phyloP scores from a whole-genome alignment of 2,797 vertebrate genomes.

The Anguilla megastoma region DNA sequence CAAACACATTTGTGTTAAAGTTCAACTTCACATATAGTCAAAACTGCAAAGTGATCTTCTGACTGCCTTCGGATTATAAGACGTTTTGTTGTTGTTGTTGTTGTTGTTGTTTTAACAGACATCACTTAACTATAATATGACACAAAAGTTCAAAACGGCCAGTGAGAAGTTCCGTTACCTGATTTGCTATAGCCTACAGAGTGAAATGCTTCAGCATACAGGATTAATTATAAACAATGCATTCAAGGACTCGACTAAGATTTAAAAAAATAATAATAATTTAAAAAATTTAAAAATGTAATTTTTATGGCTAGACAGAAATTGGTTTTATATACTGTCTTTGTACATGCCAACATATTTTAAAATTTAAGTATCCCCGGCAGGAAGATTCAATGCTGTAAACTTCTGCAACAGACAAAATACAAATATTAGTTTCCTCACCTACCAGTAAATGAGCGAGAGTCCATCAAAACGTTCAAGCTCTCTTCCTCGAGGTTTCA shows the following conservation, averaged over 20 bases:
- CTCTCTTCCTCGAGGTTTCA: slow-evolving; percentile 69
- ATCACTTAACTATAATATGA: not conserved
- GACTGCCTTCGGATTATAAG: too few relatives aligned
- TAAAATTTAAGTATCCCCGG: not conserved
- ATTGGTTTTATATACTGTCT: not conserved
- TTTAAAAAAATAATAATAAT: too few relatives aligned
- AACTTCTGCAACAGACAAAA: not conserved
- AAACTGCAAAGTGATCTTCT: not conserved
- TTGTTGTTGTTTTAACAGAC: too few relatives aligned
- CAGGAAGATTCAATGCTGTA: not conserved
- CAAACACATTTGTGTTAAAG: not conserved
- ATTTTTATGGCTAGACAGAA: not conserved
- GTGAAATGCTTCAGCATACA: too few relatives aligned
- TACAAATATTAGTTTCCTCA: slow-evolving; percentile 8
- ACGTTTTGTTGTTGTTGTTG: too few relatives aligned
- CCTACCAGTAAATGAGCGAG: slow-evolving; percentile 87
- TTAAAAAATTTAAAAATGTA: too few relatives aligned
- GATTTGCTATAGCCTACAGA: too few relatives aligned
- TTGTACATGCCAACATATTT: not conserved
- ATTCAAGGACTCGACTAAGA: too few relatives aligned
- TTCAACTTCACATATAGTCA: not conserved
- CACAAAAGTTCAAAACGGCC: not conserved
- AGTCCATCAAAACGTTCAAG: slow-evolving; percentile 82
- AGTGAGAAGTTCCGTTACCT: too few relatives aligned
- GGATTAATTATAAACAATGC: too few relatives aligned